A percentile compares a stretch with the other conserved stretches of the same genome.
Evolutionary conservation across 2,113 vertebrate species (phyloP).

Genomic region (Gymnocephalus cernua): DNA sequence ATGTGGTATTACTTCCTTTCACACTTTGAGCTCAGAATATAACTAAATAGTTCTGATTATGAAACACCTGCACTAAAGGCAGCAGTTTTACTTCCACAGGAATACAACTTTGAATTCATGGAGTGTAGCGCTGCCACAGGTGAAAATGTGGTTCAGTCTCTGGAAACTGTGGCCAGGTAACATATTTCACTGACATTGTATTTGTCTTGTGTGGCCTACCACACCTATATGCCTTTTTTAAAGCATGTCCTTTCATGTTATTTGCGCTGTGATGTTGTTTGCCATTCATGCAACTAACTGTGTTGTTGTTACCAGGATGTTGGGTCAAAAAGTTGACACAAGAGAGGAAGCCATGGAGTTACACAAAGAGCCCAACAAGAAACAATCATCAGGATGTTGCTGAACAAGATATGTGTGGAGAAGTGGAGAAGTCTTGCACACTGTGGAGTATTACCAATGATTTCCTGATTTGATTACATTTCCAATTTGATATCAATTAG

Average conservation of each 20-base stretch:
- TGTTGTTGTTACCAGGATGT: slow-evolving; percentile 79
- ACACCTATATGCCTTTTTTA: background rate
- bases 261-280: background rate
- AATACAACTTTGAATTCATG: slow-evolving; percentile 86
- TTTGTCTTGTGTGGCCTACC: background rate
- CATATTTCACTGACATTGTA: background rate
- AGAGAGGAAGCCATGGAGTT: slow-evolving; percentile 71
- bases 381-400: slow-evolving; percentile 88
- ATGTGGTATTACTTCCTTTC: background rate
- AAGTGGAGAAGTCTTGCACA: background rate
- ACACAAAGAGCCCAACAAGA: slow-evolving; percentile 64
- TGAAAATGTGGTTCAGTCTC: slow-evolving; percentile 87
- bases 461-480: too few species aligned
- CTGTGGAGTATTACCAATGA: too few species aligned
- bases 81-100: slow-evolving; percentile 78
- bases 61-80: background rate
- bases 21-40: background rate
- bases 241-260: background rate
- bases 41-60: background rate
- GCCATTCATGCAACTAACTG: background rate
- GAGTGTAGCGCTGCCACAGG: slow-evolving; percentile 94
- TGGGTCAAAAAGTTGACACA: slow-evolving; percentile 80
- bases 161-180: slow-evolving; percentile 90
- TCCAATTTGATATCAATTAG: too few species aligned
- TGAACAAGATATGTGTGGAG: slow-evolving; percentile 50